Evolutionary conservation across 1,140 invertebrate species (phyloP).

Genomic region (Frieseomelitta varia): DNA sequence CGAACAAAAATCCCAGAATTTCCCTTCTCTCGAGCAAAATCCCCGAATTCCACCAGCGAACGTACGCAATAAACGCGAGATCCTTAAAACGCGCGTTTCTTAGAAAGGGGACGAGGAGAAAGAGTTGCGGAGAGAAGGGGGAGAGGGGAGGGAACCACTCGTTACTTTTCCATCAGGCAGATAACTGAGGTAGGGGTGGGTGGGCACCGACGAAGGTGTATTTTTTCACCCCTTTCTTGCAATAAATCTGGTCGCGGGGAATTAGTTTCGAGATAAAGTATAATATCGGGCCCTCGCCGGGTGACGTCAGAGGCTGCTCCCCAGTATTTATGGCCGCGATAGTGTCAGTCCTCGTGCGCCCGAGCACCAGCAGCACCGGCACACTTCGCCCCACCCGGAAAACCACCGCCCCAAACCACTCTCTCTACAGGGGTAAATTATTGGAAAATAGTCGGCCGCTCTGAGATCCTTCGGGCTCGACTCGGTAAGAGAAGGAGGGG

Average conservation of each 20-base stretch:
- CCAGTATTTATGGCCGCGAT: slow-evolving; percentile 76
- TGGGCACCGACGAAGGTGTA: slow-evolving; percentile 56
- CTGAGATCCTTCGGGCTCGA: slow-evolving; percentile 60
- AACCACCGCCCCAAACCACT: slow-evolving; percentile 55
- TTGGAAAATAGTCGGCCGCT: slow-evolving; percentile 75
- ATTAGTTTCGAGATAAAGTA: slow-evolving; percentile 79
- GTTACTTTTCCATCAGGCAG: slow-evolving; percentile 71
- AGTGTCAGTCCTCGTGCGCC: slow-evolving; percentile 75
- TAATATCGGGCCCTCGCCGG: slow-evolving; percentile 76
- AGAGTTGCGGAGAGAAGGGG: not conserved
- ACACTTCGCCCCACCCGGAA: slow-evolving; percentile 49
- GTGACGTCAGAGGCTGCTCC: slow-evolving; percentile 77
- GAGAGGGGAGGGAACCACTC: no score
- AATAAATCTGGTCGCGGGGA: slow-evolving; percentile 78
- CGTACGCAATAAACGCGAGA: no score
- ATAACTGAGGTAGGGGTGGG: slow-evolving; percentile 60
- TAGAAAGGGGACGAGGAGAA: no score
- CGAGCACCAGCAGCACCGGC: slow-evolving; percentile 51
- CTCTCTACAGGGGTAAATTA: slow-evolving; percentile 69
- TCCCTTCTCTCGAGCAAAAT: no score
- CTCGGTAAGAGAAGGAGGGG: not conserved
- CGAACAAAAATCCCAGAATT: no score
- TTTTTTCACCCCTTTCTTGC: slow-evolving; percentile 77
- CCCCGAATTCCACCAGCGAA: no score
- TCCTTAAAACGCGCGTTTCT: not conserved